These are phyloP conservation scores for Acrobasis consociella DNA, from an alignment of 2,888 invertebrate genomes.

Conservation along the genomic window DNA sequence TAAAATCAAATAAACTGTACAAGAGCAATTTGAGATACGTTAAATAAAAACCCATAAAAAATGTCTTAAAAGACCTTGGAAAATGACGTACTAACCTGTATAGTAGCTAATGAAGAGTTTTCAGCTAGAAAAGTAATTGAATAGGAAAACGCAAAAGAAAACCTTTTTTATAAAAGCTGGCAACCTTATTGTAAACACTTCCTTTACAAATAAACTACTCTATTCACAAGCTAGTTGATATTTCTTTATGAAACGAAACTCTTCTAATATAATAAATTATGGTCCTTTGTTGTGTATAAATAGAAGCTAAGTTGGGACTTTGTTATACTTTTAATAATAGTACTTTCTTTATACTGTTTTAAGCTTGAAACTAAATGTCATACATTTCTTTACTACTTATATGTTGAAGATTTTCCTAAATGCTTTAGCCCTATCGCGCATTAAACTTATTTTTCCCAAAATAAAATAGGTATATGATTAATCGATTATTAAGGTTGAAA, in stretches of 20 bases:
- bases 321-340: too few relatives aligned
- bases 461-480: too few relatives aligned
- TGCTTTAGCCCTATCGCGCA: too few relatives aligned
- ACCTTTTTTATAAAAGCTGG: conserved; percentile 1
- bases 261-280: conserved; percentile 7
- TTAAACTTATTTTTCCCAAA: too few relatives aligned
- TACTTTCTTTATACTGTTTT: too few relatives aligned
- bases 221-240: conserved; percentile 1
- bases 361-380: too few relatives aligned
- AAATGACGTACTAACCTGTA: not conserved
- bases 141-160: not conserved
- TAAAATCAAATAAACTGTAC: too few relatives aligned
- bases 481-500: too few relatives aligned
- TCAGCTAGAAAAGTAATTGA: conserved; percentile 8
- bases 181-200: conserved; percentile 9
- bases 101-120: not conserved
- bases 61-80: not conserved
- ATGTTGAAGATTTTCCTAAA: too few relatives aligned
- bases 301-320: too few relatives aligned
- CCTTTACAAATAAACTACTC: conserved; percentile 7
- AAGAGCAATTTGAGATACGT: too few relatives aligned
- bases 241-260: not conserved
- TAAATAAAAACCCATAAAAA: not conserved
- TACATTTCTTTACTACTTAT: too few relatives aligned
- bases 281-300: not conserved